Conservation (phyloP, 1,140 invertebrate species). For the Cyrtorhinus lividipennis region DNA sequence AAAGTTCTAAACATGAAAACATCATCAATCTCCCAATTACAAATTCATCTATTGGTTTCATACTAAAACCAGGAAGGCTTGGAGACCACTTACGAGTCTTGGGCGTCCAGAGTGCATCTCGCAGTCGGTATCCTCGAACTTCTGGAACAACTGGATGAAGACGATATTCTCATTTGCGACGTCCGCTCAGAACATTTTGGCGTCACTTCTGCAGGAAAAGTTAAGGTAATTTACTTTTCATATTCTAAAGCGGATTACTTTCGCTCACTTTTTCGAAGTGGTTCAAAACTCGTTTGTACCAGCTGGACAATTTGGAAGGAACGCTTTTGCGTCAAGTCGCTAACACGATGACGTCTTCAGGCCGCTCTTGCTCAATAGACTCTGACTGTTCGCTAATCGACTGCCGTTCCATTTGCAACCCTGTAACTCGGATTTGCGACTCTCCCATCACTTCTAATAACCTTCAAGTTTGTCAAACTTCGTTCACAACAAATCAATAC, state of each 20-base stretch:
- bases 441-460: slow-evolving; percentile 43
- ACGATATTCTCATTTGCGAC: slow-evolving; percentile 47
- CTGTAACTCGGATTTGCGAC: slow-evolving; percentile 34
- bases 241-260: too few relatives aligned
- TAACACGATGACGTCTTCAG: slow-evolving; percentile 32
- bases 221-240: slow-evolving; percentile 8
- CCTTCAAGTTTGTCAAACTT: slow-evolving; percentile 33
- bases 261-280: neutral
- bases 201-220: slow-evolving; percentile 28
- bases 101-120: slow-evolving; percentile 35
- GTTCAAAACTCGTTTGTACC: slow-evolving; percentile 28
- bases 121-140: slow-evolving; percentile 45
- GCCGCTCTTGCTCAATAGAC: slow-evolving; percentile 35
- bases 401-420: slow-evolving; percentile 42
- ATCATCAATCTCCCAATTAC: too few relatives aligned
- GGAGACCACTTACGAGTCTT: slow-evolving; percentile 25
- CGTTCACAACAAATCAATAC: neutral
- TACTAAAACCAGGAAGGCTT: slow-evolving; percentile 1
- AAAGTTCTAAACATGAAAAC: too few relatives aligned
- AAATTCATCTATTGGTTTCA: too few relatives aligned
- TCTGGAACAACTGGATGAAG: slow-evolving; percentile 39
- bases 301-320: slow-evolving; percentile 44
- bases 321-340: slow-evolving; percentile 36
- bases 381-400: slow-evolving; percentile 50
- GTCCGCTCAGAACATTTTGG: slow-evolving; percentile 52